Evolutionary conservation across 2,888 invertebrate species (phyloP).

Genomic region (Amblyjoppa proteus): DNA sequence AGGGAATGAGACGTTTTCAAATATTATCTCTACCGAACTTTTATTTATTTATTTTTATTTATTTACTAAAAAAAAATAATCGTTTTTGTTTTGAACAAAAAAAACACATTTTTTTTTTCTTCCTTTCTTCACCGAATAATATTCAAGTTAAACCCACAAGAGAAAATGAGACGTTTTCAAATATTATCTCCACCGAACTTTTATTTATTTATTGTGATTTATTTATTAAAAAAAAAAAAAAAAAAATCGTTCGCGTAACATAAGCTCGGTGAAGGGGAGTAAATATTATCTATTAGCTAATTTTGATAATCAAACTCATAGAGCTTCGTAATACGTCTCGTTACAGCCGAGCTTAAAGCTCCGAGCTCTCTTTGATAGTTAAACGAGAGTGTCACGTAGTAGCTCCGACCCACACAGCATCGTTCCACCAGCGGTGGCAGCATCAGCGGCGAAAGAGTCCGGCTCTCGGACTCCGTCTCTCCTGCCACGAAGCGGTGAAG

Average conservation of each 20-base stretch:
- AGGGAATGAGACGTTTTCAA: not conserved
- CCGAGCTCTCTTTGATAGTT: conserved; percentile 20
- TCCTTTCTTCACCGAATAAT: conserved; percentile 2
- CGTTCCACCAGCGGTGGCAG: conserved; percentile 12
- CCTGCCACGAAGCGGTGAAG: conserved; percentile 71
- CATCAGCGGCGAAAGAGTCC: conserved; percentile 31
- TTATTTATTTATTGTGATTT: not conserved
- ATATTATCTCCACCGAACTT: not conserved
- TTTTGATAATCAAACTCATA: conserved; percentile 15
- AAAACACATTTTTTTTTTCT: not conserved
- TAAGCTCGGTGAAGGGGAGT: not conserved
- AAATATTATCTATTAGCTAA: conserved; percentile 1
- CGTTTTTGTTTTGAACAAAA: too few relatives aligned
- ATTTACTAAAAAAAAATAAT: not conserved
- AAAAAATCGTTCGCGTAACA: not conserved
- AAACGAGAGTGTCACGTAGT: conserved; percentile 61
- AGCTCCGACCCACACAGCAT: conserved; percentile 61
- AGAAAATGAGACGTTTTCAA: not conserved
- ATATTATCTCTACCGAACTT: not conserved
- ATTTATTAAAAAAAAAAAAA: not conserved
- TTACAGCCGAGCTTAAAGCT: conserved; percentile 9
- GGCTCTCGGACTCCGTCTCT: conserved; percentile 40
- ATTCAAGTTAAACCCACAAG: not conserved
- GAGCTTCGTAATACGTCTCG: conserved; percentile 6
- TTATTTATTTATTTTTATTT: not conserved